These are phyloP conservation scores for Phaethornis superciliosus DNA, from an alignment of 2,113 vertebrate species.

Conservation along the genomic window DNA sequence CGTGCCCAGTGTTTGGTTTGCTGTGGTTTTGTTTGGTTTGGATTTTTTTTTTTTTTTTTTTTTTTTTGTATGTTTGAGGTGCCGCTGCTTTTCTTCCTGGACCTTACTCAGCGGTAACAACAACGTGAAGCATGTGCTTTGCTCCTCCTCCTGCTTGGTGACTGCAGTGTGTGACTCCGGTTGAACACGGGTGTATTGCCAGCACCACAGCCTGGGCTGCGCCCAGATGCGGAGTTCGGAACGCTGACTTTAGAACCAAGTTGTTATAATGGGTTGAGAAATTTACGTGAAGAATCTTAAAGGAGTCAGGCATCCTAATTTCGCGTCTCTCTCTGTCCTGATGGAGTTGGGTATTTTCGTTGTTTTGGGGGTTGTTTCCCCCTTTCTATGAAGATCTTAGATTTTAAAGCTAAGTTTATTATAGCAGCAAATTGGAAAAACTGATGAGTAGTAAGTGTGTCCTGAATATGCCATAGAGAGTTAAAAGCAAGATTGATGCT, in stretches of 20 bases:
- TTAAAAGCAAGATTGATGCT: not conserved
- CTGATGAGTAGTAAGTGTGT: fast-evolving
- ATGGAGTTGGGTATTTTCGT: not conserved
- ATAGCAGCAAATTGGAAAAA: not conserved
- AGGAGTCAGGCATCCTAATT: not conserved
- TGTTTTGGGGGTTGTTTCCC: not conserved
- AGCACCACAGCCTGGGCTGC: not conserved
- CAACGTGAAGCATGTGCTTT: not conserved
- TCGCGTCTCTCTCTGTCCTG: not conserved
- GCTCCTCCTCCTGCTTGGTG: not conserved
- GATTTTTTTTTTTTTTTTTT: no score
- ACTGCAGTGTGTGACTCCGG: not conserved
- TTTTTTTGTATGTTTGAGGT: no score
- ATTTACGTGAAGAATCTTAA: not conserved
- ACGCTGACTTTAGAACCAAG: not conserved
- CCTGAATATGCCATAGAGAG: not conserved
- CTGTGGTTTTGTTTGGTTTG: no score
- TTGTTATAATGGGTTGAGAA: not conserved
- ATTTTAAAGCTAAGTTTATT: not conserved
- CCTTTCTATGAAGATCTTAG: not conserved
- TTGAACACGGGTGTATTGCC: not conserved
- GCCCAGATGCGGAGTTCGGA: not conserved
- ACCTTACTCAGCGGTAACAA: slow-evolving; percentile 3
- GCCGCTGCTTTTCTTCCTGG: not conserved
- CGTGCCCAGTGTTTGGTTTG: not conserved